Percentiles rank a stretch among this genome's conserved stretches.
phyloP scores from a whole-genome alignment of 2,113 vertebrate species.

The Calonectris borealis region DNA sequence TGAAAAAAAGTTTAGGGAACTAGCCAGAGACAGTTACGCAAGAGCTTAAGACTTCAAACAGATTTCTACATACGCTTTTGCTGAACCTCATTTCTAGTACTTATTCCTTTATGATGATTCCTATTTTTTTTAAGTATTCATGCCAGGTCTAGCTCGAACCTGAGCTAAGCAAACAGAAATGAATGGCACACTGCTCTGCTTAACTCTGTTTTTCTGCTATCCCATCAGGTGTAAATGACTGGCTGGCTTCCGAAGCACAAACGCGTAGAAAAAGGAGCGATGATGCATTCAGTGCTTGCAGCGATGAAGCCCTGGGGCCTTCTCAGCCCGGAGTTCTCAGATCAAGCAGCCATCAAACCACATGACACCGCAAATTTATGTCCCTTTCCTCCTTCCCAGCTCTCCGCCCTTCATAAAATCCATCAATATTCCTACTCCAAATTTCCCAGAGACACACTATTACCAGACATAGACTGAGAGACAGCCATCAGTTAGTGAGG shows the following conservation, averaged over 20 bases:
- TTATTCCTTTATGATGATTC: neutral
- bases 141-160: neutral
- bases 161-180: conserved; percentile 1
- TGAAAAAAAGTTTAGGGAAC: neutral
- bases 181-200: neutral
- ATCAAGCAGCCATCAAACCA: neutral
- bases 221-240: neutral
- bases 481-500: neutral
- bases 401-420: neutral
- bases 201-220: conserved; percentile 9
- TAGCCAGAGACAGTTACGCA: conserved; percentile 25
- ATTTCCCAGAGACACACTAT: neutral
- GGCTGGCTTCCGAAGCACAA: conserved; percentile 17
- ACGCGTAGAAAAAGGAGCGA: neutral
- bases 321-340: neutral
- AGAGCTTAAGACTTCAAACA: neutral
- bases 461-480: neutral
- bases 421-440: neutral
- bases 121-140: neutral
- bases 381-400: neutral
- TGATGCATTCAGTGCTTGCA: conserved; percentile 6
- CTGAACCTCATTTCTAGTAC: neutral
- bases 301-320: neutral
- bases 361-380: neutral
- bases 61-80: neutral